These are phyloP conservation scores for Muschampia staudingeri DNA, from an alignment of 2,888 invertebrate genomes.

Conservation along the genomic window DNA sequence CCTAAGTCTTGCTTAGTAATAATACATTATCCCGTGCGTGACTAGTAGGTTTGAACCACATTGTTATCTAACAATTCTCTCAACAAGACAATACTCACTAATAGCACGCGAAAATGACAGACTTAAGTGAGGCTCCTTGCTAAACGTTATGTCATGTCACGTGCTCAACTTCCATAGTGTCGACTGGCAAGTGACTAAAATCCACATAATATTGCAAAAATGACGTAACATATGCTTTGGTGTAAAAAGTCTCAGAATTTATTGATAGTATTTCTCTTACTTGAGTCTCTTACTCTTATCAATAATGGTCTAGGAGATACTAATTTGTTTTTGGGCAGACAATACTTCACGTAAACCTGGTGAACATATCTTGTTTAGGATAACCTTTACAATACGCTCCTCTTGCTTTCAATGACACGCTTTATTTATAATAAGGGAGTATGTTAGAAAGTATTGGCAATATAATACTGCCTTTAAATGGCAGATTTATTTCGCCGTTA, in stretches of 20 bases:
- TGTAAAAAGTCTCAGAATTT: conserved; percentile 64
- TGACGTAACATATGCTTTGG: background rate
- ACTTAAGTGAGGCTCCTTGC: conserved; percentile 72
- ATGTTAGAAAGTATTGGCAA: conserved; percentile 30
- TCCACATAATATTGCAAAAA: background rate
- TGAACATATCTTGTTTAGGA: background rate
- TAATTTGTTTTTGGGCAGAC: background rate
- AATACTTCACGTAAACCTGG: background rate
- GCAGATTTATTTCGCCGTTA: conserved; percentile 52
- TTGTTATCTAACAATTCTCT: conserved; percentile 71
- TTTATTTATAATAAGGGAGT: conserved; percentile 46
- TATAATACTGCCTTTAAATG: conserved; percentile 18
- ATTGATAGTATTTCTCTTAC: conserved; percentile 54
- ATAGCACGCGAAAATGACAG: conserved; percentile 74
- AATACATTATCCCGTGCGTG: conserved; percentile 72
- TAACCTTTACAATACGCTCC: background rate
- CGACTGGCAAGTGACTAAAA: conserved; percentile 66
- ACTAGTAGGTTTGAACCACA: conserved; percentile 73
- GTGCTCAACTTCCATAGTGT: conserved; percentile 71
- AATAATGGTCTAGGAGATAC: background rate
- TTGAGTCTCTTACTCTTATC: background rate
- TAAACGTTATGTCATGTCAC: conserved; percentile 70
- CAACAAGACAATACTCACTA: conserved; percentile 77
- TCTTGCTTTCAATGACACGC: background rate
- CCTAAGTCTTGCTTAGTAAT: conserved; percentile 62